Conservation (phyloP, 1,140 invertebrate species). For the Heliconius eleuchia region DNA sequence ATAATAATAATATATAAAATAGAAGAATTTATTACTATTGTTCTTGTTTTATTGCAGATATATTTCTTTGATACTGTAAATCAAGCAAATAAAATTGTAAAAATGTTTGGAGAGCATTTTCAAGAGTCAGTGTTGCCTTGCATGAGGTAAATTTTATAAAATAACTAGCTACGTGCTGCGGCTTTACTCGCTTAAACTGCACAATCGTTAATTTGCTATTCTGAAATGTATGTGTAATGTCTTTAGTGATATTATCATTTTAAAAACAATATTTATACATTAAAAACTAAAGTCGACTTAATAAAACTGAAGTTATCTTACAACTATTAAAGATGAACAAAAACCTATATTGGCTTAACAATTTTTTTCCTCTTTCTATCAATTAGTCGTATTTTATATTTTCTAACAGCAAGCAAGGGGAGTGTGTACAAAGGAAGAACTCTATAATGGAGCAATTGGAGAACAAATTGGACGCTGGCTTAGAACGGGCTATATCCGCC, state of each 20-base stretch:
- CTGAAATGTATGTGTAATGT: no score
- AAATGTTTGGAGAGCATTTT: constrained; percentile 97
- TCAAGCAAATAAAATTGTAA: constrained; percentile 97
- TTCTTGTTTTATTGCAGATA: constrained; percentile 82
- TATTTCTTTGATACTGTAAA: constrained; percentile 97
- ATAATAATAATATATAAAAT: no score
- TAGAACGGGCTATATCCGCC: constrained; percentile 93
- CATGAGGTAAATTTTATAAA: constrained; percentile 84
- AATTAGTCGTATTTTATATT: background rate
- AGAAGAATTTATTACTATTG: no score
- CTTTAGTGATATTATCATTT: no score
- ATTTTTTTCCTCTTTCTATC: no score
- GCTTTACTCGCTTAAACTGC: no score
- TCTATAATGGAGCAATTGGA: constrained; percentile 94
- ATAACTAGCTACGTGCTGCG: background rate
- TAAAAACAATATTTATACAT: no score
- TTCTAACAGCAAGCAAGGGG: constrained; percentile 87
- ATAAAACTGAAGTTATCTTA: no score
- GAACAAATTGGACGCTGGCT: constrained; percentile 93
- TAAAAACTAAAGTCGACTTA: no score
- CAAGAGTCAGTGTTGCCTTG: constrained; percentile 94
- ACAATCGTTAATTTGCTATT: no score
- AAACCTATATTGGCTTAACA: no score
- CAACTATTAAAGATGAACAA: no score
- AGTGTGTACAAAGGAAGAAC: constrained; percentile 94